Evolutionary conservation across 1,140 invertebrate genomes (phyloP).

Genomic region (Lamellibrachia luymesi): DNA sequence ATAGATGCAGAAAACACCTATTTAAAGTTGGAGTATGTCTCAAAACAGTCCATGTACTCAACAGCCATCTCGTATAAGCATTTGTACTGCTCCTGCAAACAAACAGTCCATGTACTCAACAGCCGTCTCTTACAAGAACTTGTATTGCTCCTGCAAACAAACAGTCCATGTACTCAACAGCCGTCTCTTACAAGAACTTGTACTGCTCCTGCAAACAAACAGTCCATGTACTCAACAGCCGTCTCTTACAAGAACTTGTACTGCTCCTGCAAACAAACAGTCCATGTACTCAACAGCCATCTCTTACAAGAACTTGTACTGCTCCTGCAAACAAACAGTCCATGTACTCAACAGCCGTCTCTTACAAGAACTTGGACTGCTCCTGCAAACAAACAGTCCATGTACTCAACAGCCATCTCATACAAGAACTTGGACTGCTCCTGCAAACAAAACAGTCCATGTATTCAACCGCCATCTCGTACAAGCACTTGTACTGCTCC

Average conservation of each 20-base stretch:
- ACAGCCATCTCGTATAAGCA: slow-evolving; percentile 29
- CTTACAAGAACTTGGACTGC: slow-evolving; percentile 32
- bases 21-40: slow-evolving; percentile 32
- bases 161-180: background rate
- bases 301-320: background rate
- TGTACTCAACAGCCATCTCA: background rate
- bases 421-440: background rate
- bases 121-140: background rate
- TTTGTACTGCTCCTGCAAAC: slow-evolving; percentile 32
- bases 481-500: slow-evolving; percentile 22
- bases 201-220: background rate
- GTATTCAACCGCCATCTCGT: background rate
- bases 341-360: slow-evolving; percentile 25
- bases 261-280: no score
- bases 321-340: background rate
- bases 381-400: slow-evolving; percentile 23
- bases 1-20: background rate
- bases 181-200: no score
- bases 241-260: no score
- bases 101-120: background rate
- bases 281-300: no score
- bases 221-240: no score
- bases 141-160: background rate
- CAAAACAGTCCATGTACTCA: slow-evolving; percentile 32
- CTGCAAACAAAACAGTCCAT: background rate